Percentiles rank a stretch among this genome's conserved stretches.
Conservation (phyloP, 2,113 vertebrate species). For the Opisthocomus hoazin region DNA sequence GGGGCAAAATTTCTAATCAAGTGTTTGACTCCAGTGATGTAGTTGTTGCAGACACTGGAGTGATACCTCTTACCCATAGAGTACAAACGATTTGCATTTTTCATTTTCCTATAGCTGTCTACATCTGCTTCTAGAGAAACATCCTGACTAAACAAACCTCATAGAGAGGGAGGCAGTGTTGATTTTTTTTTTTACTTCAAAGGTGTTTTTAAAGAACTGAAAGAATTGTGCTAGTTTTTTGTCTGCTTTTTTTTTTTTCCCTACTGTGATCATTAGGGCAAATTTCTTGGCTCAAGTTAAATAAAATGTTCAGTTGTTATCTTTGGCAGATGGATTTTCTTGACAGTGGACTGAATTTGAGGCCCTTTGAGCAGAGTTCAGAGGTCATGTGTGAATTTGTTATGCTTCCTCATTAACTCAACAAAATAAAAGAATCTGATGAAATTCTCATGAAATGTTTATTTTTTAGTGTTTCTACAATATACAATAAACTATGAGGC, state of each 20-base stretch:
- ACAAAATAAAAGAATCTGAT: slow-evolving; percentile 59
- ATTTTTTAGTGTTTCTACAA: slow-evolving; percentile 65
- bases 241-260: neutral
- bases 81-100: neutral
- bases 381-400: slow-evolving; percentile 53
- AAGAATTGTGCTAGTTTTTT: neutral
- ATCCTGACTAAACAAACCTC: neutral
- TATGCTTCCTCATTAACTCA: slow-evolving; percentile 55
- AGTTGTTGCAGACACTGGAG: neutral
- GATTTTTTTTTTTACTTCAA: neutral
- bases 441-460: slow-evolving; percentile 67
- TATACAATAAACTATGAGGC: slow-evolving; percentile 63
- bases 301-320: slow-evolving; percentile 36
- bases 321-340: slow-evolving; percentile 54
- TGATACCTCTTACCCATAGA: neutral
- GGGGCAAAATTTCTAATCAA: neutral
- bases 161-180: neutral
- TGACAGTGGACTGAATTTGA: neutral
- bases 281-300: slow-evolving; percentile 33
- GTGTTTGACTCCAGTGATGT: neutral
- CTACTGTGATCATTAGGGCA: neutral
- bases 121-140: neutral
- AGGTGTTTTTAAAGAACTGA: neutral
- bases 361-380: slow-evolving; percentile 1
- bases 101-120: neutral